These are phyloP conservation scores for Xenopus petersii DNA, from an alignment of 2,797 vertebrate species.

Conservation along the genomic window DNA sequence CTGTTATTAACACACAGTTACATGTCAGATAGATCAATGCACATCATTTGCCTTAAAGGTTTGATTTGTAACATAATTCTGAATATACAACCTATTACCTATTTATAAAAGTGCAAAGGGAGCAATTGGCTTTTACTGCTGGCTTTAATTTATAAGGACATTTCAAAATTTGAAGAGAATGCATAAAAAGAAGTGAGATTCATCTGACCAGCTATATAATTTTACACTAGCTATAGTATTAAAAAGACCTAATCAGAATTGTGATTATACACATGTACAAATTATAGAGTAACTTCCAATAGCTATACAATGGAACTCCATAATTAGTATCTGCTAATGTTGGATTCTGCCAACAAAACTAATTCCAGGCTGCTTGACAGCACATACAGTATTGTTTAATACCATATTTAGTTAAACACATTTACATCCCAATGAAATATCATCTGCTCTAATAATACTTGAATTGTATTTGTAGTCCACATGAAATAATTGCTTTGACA, in stretches of 20 bases:
- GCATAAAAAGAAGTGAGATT: conserved; percentile 11
- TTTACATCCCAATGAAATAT: neutral
- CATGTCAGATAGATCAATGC: too few species aligned
- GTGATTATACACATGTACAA: conserved; percentile 23
- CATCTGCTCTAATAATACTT: conserved; percentile 6
- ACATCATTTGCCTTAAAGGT: too few species aligned
- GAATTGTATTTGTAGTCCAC: neutral
- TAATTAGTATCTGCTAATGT: conserved; percentile 29
- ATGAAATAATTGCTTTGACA: conserved; percentile 6
- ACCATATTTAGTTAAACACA: conserved; percentile 15
- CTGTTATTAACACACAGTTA: too few species aligned
- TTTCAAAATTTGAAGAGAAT: neutral
- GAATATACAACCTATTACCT: too few species aligned
- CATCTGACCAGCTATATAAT: conserved; percentile 18
- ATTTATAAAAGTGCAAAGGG: too few species aligned
- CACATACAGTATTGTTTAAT: conserved; percentile 8
- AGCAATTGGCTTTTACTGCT: neutral
- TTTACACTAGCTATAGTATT: neutral
- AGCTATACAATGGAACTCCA: conserved; percentile 23
- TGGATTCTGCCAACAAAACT: conserved; percentile 11
- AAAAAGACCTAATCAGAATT: conserved; percentile 19
- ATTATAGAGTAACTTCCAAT: conserved; percentile 25
- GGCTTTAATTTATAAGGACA: neutral
- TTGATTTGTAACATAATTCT: too few species aligned
- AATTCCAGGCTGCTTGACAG: conserved; percentile 21